These are phyloP conservation scores for Atta texana DNA, from an alignment of 1,140 invertebrate species.

Conservation along the genomic window DNA sequence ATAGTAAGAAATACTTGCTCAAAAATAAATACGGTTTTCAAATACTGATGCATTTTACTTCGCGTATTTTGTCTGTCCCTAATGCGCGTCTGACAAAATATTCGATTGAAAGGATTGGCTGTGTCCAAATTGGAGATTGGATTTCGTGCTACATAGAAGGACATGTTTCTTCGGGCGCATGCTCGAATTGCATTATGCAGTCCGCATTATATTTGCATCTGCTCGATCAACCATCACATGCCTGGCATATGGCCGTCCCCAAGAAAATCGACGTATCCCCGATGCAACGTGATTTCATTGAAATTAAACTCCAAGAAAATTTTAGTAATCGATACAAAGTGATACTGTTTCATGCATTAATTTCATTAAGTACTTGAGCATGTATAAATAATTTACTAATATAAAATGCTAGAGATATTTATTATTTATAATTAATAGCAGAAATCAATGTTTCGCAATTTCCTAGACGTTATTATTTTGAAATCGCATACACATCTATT, in stretches of 20 bases:
- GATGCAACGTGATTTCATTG: constrained; percentile 41
- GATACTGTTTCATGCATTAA: not conserved
- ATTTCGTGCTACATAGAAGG: constrained; percentile 43
- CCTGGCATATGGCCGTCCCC: constrained; percentile 36
- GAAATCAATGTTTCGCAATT: not conserved
- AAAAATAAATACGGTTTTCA: not conserved
- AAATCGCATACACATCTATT: too few species aligned
- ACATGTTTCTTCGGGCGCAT: constrained; percentile 50
- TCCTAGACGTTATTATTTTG: not conserved
- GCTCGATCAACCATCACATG: constrained; percentile 65
- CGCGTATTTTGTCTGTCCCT: constrained; percentile 11
- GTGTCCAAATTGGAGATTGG: constrained; percentile 62
- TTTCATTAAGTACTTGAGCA: not conserved
- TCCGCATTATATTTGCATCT: constrained; percentile 66
- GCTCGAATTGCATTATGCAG: constrained; percentile 69
- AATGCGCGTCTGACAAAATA: constrained; percentile 33
- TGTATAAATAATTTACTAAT: not conserved
- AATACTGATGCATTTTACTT: not conserved
- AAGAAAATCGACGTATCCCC: constrained; percentile 30
- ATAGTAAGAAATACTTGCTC: not conserved
- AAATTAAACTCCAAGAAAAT: constrained; percentile 39
- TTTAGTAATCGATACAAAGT: constrained; percentile 30
- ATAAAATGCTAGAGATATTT: not conserved
- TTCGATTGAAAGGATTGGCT: constrained; percentile 21
- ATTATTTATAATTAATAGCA: not conserved